These are phyloP conservation scores for Heliconius hewitsoni DNA, from an alignment of 1,140 invertebrate genomes.

Conservation along the genomic window DNA sequence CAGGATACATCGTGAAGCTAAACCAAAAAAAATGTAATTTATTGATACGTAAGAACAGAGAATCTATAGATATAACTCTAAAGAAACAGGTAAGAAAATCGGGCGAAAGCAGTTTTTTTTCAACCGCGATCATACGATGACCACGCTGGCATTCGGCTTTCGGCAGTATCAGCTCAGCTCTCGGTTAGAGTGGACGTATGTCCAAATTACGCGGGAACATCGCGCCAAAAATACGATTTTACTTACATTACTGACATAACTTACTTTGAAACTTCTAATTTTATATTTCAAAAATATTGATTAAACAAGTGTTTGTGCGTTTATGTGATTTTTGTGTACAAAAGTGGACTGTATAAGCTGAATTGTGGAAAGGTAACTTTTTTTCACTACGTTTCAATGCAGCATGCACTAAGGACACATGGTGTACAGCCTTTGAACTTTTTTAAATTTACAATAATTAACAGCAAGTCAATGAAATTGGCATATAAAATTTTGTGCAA, in stretches of 20 bases:
- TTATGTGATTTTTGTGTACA: constrained; percentile 19
- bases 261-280: background rate
- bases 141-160: constrained; percentile 31
- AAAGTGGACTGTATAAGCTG: constrained; percentile 22
- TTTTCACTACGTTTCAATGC: constrained; percentile 12
- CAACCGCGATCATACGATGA: constrained; percentile 32
- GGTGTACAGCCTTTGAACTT: constrained; percentile 8
- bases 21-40: background rate
- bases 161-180: constrained; percentile 35
- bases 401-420: constrained; percentile 16
- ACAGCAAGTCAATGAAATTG: background rate
- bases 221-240: constrained; percentile 39
- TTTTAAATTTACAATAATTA: constrained; percentile 7
- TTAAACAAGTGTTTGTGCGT: background rate
- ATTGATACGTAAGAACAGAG: background rate
- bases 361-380: constrained; percentile 28
- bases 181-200: constrained; percentile 20
- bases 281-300: background rate
- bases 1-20: no score
- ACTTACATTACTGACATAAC: background rate
- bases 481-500: background rate
- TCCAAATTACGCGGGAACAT: constrained; percentile 1
- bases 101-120: constrained; percentile 35
- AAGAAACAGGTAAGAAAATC: constrained; percentile 30
- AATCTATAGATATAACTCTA: background rate